Evolutionary conservation across 2,888 invertebrate species (phyloP).

Genomic region (Halictus quadricinctus): DNA sequence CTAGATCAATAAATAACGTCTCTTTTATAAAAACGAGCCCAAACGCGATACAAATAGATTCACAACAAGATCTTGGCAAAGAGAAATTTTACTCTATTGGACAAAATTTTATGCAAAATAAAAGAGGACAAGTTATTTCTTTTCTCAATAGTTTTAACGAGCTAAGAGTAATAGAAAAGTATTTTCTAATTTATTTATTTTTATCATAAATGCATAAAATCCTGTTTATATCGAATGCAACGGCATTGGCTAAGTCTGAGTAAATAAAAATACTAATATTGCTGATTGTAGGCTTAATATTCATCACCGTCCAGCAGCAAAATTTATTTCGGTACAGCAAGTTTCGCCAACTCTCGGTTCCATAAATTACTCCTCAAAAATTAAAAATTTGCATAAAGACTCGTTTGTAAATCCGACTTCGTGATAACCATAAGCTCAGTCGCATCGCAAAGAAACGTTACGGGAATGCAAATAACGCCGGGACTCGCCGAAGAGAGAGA

Average conservation of each 20-base stretch:
- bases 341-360: neutral
- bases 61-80: neutral
- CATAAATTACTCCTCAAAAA: neutral
- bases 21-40: neutral
- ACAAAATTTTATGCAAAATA: neutral
- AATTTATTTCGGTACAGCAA: neutral
- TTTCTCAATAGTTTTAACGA: too few relatives aligned
- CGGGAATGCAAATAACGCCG: neutral
- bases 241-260: neutral
- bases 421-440: too few relatives aligned
- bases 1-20: neutral
- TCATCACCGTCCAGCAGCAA: neutral
- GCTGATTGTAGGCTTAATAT: neutral
- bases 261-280: neutral
- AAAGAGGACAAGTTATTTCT: too few relatives aligned
- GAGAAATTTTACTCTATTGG: neutral
- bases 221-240: neutral
- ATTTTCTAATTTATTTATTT: too few relatives aligned
- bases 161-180: too few relatives aligned
- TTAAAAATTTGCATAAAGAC: neutral
- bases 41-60: neutral
- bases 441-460: neutral
- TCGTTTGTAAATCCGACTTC: neutral
- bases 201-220: too few relatives aligned
- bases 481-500: neutral